Evolutionary conservation across 2,113 vertebrate genomes (phyloP), one percentile per base, ranked within the genome.

Genomic region (Miniopterus natalensis): DNA sequence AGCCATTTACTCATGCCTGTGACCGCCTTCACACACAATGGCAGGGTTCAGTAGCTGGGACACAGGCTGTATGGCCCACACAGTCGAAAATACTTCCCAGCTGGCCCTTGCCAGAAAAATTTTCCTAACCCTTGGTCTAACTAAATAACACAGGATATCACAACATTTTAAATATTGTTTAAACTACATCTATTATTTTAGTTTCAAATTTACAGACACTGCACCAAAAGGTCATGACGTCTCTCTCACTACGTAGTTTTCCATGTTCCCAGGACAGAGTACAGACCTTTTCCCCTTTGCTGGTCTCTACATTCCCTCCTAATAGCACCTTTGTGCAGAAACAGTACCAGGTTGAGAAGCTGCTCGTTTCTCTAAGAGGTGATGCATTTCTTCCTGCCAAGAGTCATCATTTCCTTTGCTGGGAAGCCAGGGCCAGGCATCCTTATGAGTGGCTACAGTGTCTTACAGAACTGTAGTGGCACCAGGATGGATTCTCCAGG

Each of bases 141-240:
- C 77, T 42, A 89, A 88, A 8, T 87, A 84, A 80, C 21, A 88
- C 4, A 83, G 53, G 70, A 51, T 84, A 55, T 36, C 42, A 40
- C 6, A 92, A 63, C 27, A 81, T 79, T 77, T 97, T 75, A 88
- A 91, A 70, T 65, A 77, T 71, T 59, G 29, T 31, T 88, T 61
- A 83, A 85, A 57, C 13, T 29, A 45, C 13, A 59, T 15, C 45
- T 84, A 71, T 89, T 90, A 90, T 57, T 84, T 94, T 51, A 61
- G 40, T 87, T 88, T 93, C 80, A 90, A 80, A 80, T 57, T 86
- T 53, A 75, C 84, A 70, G 40, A 23, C 51, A 73, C 15, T 49
- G 45, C 36, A 75, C 61, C 61, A 31, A 71, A 87, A 78, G 29
- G 20, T 73, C 47, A 84, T 66, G 61, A 55, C 42, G 31, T 71